A percentile compares a stretch with the other conserved stretches of the same genome.
phyloP scores from a whole-genome alignment of 2,113 vertebrate genomes.

The Salvelinus sp. region DNA sequence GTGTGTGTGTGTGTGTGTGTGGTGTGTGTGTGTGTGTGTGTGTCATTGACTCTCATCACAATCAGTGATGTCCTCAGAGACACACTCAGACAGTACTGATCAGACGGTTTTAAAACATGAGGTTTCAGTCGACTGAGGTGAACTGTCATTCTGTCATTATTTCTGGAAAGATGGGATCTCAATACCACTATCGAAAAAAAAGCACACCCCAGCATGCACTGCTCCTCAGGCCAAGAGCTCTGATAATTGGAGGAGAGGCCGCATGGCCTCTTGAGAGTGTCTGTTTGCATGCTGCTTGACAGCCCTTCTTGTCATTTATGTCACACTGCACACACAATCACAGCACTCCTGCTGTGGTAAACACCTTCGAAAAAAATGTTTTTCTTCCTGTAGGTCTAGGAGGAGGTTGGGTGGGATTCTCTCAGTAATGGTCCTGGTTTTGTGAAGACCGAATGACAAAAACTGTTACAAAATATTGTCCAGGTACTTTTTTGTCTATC shows the following conservation, averaged over 20 bases:
- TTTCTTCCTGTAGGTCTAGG: too few species aligned
- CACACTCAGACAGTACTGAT: conserved; percentile 12
- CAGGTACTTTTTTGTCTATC: too few species aligned
- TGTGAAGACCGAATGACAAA: background rate
- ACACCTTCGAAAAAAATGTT: too few species aligned
- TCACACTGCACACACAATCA: conserved; percentile 49
- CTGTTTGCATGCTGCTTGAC: conserved; percentile 23
- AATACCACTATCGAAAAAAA: conserved; percentile 42
- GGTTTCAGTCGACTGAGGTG: conserved; percentile 46
- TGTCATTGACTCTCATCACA: background rate
- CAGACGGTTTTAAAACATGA: conserved; percentile 56
- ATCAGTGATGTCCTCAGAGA: background rate
- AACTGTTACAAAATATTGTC: too few species aligned
- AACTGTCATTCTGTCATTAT: conserved; percentile 50
- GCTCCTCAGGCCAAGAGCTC: conserved; percentile 21
- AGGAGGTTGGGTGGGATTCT: background rate
- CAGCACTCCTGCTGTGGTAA: conserved; percentile 11
- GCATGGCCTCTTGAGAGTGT: conserved; percentile 18
- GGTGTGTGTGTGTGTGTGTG: background rate
- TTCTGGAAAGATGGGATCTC: conserved; percentile 11
- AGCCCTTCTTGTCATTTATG: conserved; percentile 53
- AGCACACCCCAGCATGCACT: conserved; percentile 15
- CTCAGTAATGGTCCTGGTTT: background rate
- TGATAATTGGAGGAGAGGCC: conserved; percentile 36
- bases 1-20: background rate